Conservation (phyloP, 2,888 invertebrate genomes). For the Stenodera caucasica region DNA sequence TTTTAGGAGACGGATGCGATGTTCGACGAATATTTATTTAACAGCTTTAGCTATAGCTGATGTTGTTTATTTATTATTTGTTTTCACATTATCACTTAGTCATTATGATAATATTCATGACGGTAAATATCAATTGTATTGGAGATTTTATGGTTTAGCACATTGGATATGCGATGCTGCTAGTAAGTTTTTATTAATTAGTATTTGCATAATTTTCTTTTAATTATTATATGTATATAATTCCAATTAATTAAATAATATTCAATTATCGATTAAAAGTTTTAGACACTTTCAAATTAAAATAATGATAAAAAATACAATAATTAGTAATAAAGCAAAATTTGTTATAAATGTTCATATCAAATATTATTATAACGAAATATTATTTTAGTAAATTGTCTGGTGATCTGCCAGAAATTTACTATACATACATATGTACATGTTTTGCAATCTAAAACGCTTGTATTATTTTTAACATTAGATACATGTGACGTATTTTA, state of each 20-base stretch:
- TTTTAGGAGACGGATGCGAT: conserved; percentile 68
- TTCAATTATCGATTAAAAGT: neutral
- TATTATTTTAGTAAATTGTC: conserved; percentile 18
- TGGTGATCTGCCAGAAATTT: conserved; percentile 14
- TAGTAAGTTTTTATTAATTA: conserved; percentile 59
- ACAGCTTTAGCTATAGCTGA: conserved; percentile 74
- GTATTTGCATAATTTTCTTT: neutral
- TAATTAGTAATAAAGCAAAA: neutral
- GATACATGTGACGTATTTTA: too few relatives aligned
- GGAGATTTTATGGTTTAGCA: conserved; percentile 63
- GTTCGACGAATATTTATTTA: conserved; percentile 74
- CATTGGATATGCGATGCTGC: conserved; percentile 69
- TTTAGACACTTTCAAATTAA: too few relatives aligned
- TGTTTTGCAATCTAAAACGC: conserved; percentile 17
- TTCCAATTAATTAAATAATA: neutral
- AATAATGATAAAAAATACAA: too few relatives aligned
- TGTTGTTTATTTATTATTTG: conserved; percentile 68
- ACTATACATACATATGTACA: neutral
- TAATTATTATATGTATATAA: neutral
- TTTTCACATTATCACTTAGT: conserved; percentile 64
- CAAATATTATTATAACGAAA: conserved; percentile 15
- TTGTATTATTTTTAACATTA: conserved; percentile 16
- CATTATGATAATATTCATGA: conserved; percentile 63
- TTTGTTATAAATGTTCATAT: neutral
- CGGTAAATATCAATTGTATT: conserved; percentile 60